Base-by-base conservation (phyloP, 2,797 vertebrate species). In the Pitangus sulphuratus region DNA sequence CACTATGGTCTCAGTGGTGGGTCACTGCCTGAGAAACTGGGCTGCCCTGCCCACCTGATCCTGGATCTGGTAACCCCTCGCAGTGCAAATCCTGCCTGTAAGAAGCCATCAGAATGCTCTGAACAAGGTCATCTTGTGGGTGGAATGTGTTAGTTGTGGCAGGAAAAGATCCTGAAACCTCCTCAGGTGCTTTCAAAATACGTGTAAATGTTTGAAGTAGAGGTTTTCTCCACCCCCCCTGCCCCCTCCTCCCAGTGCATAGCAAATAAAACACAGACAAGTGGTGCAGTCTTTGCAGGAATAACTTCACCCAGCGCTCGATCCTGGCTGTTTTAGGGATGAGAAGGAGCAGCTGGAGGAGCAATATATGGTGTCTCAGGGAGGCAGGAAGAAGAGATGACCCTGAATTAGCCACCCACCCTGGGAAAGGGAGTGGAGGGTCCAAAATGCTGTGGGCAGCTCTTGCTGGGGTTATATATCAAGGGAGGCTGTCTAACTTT, bases 1-100 rank as follows among this genome's bases (percentile, higher is more conserved):
- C 0, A 1, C n/a, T 69, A 16, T 1, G 2, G 13, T 70, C 70
- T 69, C 0, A 0, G 11, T 1, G 3, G 19, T 50, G 56, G 31
- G 16, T 86, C 1, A 0, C 39, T 75, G 47, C 65, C 40, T 64
- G 5, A 37, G 22, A 83, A 50, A 26, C 39, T 30, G n/a, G 21
- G 8, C 40, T 45, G 30, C n/a, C 40, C 47, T 50, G 30, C n/a
- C 35, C 0, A 2, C 30, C 50, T 69, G 31, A 31, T 48, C 28
- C 65, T 57, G 60, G 19, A 3, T 65, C 33, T 77, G n/a, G 28
- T 45, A 71, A 45, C 37, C 56, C 53, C 22, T 22, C 0, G 0
- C 33, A 8, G 1, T 18, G 28, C 47, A 72, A 61, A 51, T 58
- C 61, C 30, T 61, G 56, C 69, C 31, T 75, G 25, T 5, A 2